Percentiles rank a stretch among this genome's conserved stretches.
Evolutionary conservation across 2,888 invertebrate genomes (phyloP).

Genomic region (Pyrrhia umbra): DNA sequence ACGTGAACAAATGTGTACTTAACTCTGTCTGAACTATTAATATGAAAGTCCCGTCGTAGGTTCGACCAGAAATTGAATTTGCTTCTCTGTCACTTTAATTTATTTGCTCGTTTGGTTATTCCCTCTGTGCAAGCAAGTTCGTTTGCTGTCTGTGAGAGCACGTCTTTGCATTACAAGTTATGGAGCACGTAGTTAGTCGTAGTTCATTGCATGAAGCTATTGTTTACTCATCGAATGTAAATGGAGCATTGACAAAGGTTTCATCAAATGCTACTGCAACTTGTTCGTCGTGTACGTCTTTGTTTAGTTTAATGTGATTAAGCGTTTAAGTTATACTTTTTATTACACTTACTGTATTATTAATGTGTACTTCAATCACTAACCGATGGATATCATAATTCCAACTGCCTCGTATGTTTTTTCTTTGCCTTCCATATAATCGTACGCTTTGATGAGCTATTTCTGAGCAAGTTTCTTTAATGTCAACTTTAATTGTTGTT

Average conservation of each 20-base stretch:
- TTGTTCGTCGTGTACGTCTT: constrained; percentile 8
- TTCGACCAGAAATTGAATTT: constrained; percentile 34
- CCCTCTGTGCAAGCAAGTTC: constrained; percentile 54
- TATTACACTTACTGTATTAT: constrained; percentile 12
- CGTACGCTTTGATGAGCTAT: background rate
- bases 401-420: background rate
- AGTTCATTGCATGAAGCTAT: constrained; percentile 34
- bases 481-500: no score
- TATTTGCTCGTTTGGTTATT: constrained; percentile 46
- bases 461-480: background rate
- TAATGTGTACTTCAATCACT: constrained; percentile 1
- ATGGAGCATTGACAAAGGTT: constrained; percentile 39
- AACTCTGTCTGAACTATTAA: constrained; percentile 34
- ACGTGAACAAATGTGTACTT: constrained; percentile 48
- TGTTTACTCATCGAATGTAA: constrained; percentile 33
- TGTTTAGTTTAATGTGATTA: constrained; percentile 2
- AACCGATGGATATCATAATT: constrained; percentile 14
- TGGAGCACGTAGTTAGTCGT: constrained; percentile 35
- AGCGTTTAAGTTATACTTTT: constrained; percentile 11
- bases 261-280: constrained; percentile 20
- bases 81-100: constrained; percentile 49
- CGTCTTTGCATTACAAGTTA: constrained; percentile 37
- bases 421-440: background rate
- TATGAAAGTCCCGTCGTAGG: constrained; percentile 47
- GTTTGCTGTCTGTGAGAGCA: constrained; percentile 43